Evolutionary conservation across 64 coral and sea anemone species (phyloP), one percentile per base, ranked within the genome.

Genomic region (Trachythela sp.): DNA sequence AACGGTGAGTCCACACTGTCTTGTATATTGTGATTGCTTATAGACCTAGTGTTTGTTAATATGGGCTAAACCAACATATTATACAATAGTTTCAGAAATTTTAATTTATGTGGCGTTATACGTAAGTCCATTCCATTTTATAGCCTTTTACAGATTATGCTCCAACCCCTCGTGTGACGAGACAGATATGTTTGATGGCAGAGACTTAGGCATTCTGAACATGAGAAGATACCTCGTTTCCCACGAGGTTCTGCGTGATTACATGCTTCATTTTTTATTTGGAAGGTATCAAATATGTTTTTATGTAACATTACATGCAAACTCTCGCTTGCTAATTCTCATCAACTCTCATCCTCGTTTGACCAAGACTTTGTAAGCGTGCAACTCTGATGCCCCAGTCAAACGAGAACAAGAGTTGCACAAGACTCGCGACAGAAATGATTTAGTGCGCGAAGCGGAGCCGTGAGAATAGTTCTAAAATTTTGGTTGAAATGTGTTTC

Each of bases 191-290:
- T 77, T 77, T 77, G 71, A 77, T 77, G 13, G 71, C 4, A 39
- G 31, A 5, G 2, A 13, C 8, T 77, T 14, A 13, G 71, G 13
- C 11, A 77, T 77, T 36, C 26, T 77, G 17, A 77, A 77, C 71
- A 77, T 77, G 71, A n/a, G 31, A 13, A 77, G 36, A 77, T 77
- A 77, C 26, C 71, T 77, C 4, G 17, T 77, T 34, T 33, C 71
- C n/a, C 71, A 77, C 26, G 71, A 77, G 13, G 71, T 77, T 77
- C 71, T 77, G 36, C 71, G 31, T 35, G 71, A 77, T 77, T 77
- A 77, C 13, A 77, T 77, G 31, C 71, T 10, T 35, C 71, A 77
- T 77, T 77, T 77, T 35, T 39, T 77, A 18, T 77, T 8, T 35
- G 13, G 71, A 3, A 77, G 71, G 71, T 77, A 77, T 49, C 24